phyloP scores from a whole-genome alignment of 2,888 invertebrate species.

The Melinopterus prodromus region DNA sequence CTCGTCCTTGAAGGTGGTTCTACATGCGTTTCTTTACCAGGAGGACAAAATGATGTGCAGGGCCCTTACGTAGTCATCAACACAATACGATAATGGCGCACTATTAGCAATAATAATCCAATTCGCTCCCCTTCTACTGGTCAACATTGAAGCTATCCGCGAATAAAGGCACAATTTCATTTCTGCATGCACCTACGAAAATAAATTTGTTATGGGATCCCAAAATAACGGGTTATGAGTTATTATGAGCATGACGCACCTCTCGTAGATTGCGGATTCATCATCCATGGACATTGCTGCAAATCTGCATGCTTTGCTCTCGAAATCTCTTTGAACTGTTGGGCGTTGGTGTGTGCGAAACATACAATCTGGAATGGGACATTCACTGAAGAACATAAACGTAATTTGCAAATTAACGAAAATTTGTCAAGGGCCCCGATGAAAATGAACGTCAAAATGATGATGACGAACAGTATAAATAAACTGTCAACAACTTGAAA shows the following conservation, averaged over 20 bases:
- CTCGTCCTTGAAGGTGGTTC: constrained; percentile 12
- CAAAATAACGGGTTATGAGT: not conserved
- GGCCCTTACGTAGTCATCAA: constrained; percentile 4
- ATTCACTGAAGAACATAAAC: constrained; percentile 5
- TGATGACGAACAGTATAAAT: constrained; percentile 31
- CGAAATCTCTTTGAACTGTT: not conserved
- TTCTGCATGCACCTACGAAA: constrained; percentile 4
- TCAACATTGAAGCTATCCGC: no score
- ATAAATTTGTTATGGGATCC: not conserved
- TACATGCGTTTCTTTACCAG: not conserved
- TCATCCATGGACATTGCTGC: not conserved
- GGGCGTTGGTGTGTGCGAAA: not conserved
- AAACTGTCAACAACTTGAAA: not conserved
- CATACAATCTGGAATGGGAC: not conserved
- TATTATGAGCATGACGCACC: not conserved
- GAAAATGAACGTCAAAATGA: constrained; percentile 36
- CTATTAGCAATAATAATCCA: not conserved
- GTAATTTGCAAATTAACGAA: constrained; percentile 30
- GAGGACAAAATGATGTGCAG: constrained; percentile 4
- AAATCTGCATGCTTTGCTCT: not conserved
- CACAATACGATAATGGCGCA: constrained; percentile 4
- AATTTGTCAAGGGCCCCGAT: constrained; percentile 35
- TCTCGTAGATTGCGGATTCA: not conserved
- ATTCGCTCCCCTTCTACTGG: not conserved
- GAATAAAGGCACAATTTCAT: not conserved